These are phyloP conservation scores for Drosophila lacicola DNA, from an alignment of 2,888 invertebrate genomes.

Conservation along the genomic window DNA sequence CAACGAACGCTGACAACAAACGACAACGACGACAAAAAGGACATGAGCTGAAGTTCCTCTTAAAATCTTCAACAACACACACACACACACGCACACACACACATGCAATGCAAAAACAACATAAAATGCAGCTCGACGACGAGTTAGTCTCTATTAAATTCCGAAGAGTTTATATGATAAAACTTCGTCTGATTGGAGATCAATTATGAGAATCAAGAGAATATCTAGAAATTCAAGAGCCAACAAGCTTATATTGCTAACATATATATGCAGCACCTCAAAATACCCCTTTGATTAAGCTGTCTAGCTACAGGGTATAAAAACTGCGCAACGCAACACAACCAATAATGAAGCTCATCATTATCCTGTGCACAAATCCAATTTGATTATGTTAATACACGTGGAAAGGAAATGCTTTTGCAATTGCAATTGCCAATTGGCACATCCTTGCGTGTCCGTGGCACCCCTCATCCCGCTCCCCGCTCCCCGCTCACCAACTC, in stretches of 20 bases:
- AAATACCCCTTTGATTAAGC: neutral
- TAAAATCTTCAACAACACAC: conserved; percentile 27
- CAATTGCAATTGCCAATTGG: conserved; percentile 76
- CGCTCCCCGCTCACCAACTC: neutral
- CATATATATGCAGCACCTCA: neutral
- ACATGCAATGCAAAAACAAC: conserved; percentile 32
- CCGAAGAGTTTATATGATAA: neutral
- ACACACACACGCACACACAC: conserved; percentile 21
- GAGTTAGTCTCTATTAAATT: neutral
- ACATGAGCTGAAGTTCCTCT: conserved; percentile 61
- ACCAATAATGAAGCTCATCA: conserved; percentile 82
- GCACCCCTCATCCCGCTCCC: neutral
- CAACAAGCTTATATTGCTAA: neutral
- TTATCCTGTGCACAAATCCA: conserved; percentile 82
- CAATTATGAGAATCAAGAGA: too few species aligned
- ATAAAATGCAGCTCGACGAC: conserved; percentile 4
- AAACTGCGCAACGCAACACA: conserved; percentile 53
- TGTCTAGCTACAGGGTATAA: conserved; percentile 28
- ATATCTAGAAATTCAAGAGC: too few species aligned
- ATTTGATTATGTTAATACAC: conserved; percentile 82
- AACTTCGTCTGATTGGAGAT: too few species aligned
- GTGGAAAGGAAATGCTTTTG: conserved; percentile 81
- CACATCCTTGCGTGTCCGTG: conserved; percentile 62
- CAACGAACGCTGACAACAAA: conserved; percentile 70
- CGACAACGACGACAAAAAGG: conserved; percentile 47